These are phyloP conservation scores for Rhegmatorhina hoffmannsi DNA, from an alignment of 2,113 vertebrate species.

Conservation along the genomic window DNA sequence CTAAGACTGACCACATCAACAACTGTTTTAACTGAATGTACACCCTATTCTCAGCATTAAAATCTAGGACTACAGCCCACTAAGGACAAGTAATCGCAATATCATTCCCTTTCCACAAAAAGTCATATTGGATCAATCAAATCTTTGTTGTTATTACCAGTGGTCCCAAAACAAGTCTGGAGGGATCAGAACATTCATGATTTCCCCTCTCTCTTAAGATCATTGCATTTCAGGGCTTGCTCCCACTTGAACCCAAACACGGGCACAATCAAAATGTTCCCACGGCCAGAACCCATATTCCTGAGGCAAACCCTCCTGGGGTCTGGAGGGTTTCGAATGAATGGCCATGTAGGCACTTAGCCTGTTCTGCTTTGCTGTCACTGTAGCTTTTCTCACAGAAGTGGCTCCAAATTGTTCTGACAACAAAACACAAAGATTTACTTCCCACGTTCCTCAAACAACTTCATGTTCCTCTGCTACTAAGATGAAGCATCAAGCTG, in stretches of 20 bases:
- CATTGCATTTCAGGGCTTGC: neutral
- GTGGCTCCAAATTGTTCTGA: neutral
- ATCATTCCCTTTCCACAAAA: neutral
- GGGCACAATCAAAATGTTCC: neutral
- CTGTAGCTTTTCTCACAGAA: neutral
- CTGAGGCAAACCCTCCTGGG: neutral
- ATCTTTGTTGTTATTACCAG: neutral
- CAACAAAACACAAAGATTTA: neutral
- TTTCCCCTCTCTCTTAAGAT: neutral
- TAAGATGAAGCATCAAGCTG: neutral
- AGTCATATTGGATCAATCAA: slow-evolving; percentile 11
- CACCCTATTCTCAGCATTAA: neutral
- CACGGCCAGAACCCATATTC: neutral
- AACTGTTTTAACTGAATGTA: neutral
- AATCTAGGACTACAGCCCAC: neutral
- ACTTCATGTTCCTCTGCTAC: neutral
- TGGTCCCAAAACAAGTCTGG: neutral
- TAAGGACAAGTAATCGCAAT: neutral
- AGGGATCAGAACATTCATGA: neutral
- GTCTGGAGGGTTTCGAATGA: neutral
- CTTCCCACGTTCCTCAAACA: neutral
- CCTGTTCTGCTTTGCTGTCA: neutral
- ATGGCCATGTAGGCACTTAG: neutral
- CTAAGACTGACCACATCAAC: neutral
- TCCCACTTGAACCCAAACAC: neutral